Evolutionary conservation across 2,797 vertebrate species (phyloP).

Genomic region (Hypotaenidia philippensis): DNA sequence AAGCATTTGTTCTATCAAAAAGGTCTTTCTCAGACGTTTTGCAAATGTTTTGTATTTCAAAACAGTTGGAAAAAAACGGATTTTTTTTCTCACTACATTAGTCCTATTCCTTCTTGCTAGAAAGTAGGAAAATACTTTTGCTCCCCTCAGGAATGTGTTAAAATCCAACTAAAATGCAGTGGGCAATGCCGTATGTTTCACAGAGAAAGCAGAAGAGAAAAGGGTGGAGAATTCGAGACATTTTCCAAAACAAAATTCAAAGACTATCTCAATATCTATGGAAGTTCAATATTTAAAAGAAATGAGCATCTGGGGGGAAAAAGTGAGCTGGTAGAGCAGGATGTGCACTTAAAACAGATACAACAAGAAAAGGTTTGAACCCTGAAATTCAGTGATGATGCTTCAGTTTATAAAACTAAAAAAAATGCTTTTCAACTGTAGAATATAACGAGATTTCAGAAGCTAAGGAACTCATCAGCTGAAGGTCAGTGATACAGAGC

Average conservation of each 20-base stretch:
- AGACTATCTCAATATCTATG: not conserved
- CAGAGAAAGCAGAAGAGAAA: not conserved
- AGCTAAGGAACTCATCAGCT: not conserved
- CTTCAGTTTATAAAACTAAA: not conserved
- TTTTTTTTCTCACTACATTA: not conserved
- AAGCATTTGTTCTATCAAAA: not conserved
- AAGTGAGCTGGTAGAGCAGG: not conserved
- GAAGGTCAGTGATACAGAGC: not conserved
- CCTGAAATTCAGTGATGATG: not conserved
- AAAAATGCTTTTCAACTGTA: not conserved
- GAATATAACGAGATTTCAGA: not conserved
- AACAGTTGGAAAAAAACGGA: not conserved
- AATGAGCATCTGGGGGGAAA: not conserved
- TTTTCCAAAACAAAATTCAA: not conserved
- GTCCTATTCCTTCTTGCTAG: not conserved
- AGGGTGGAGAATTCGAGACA: not conserved
- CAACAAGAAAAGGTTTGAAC: not conserved
- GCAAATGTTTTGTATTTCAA: not conserved
- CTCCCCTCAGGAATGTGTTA: not conserved
- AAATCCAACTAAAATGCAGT: not conserved
- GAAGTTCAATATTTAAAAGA: not conserved
- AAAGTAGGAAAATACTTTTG: not conserved
- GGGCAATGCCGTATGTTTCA: not conserved
- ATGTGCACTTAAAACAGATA: not conserved
- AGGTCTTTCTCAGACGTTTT: not conserved